A percentile compares a stretch with the other conserved stretches of the same genome.
These are phyloP conservation scores for Panthera tigris DNA, from an alignment of 2,113 vertebrate genomes.

Conservation along the genomic window DNA sequence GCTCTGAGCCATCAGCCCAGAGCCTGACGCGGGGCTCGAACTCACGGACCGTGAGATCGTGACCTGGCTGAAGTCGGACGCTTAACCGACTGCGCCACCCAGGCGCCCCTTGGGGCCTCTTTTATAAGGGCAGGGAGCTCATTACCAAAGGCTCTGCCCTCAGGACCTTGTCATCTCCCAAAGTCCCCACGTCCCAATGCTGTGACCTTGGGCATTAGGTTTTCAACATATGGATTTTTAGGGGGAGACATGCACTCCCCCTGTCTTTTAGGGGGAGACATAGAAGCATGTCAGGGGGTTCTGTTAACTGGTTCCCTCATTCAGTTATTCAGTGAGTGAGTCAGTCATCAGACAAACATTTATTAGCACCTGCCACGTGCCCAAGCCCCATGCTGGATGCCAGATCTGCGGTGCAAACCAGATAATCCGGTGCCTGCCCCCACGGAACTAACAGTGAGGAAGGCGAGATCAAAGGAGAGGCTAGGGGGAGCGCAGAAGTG, in stretches of 20 bases:
- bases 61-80: too few relatives aligned
- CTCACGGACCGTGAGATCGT: too few relatives aligned
- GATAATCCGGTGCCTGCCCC: too few relatives aligned
- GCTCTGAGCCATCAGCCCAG: too few relatives aligned
- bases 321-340: background rate
- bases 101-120: background rate
- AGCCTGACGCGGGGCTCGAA: too few relatives aligned
- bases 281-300: background rate
- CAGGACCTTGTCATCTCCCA: background rate
- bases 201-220: background rate
- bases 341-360: background rate
- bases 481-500: background rate
- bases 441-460: background rate
- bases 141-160: background rate
- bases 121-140: background rate
- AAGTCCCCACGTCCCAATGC: background rate
- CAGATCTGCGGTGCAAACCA: background rate
- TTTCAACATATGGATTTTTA: background rate
- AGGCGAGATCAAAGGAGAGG: background rate
- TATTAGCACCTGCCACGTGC: rapidly evolving
- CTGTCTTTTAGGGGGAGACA: background rate
- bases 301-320: background rate
- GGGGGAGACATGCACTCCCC: background rate
- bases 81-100: too few relatives aligned
- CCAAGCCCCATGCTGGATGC: background rate